Percentiles rank a stretch among this genome's conserved stretches.
phyloP scores from a whole-genome alignment of 35 echinoderm and acorn worm species.

The Lytechinus pictus region DNA sequence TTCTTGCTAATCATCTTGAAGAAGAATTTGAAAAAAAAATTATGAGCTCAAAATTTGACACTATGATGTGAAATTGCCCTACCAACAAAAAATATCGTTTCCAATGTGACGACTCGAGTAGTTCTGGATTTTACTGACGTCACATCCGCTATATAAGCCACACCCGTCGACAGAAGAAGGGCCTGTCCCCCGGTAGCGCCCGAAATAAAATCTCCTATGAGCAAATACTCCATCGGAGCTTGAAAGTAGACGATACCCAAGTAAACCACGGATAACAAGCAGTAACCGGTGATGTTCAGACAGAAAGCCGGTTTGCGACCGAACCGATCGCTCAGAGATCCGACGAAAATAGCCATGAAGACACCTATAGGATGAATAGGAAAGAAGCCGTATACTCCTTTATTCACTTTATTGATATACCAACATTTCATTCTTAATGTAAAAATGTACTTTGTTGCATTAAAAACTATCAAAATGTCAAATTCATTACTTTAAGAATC shows the following conservation, averaged over 20 bases:
- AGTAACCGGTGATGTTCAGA: neutral
- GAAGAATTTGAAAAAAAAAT: too few species aligned
- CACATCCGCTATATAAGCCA: conserved; percentile 1
- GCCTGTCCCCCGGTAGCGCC: neutral
- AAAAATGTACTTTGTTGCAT: too few species aligned
- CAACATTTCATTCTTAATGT: too few species aligned
- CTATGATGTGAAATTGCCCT: neutral
- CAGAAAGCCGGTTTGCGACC: neutral
- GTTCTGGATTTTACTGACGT: conserved; percentile 9
- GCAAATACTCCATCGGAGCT: neutral
- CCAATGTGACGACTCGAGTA: neutral
- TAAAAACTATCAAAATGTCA: too few species aligned
- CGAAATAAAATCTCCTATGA: neutral
- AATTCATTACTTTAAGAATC: too few species aligned
- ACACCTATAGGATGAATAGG: neutral
- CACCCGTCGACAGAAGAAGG: neutral
- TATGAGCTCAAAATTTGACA: neutral
- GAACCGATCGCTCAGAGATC: neutral
- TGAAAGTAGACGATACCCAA: neutral
- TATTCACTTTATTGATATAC: too few species aligned
- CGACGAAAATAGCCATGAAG: neutral
- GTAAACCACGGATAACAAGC: neutral
- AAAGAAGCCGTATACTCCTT: neutral
- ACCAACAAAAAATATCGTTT: neutral
- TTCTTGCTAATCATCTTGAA: too few species aligned